Evolutionary conservation across 2,113 vertebrate species (phyloP), one percentile per base, ranked within the genome.

Genomic region (Channa maculata): DNA sequence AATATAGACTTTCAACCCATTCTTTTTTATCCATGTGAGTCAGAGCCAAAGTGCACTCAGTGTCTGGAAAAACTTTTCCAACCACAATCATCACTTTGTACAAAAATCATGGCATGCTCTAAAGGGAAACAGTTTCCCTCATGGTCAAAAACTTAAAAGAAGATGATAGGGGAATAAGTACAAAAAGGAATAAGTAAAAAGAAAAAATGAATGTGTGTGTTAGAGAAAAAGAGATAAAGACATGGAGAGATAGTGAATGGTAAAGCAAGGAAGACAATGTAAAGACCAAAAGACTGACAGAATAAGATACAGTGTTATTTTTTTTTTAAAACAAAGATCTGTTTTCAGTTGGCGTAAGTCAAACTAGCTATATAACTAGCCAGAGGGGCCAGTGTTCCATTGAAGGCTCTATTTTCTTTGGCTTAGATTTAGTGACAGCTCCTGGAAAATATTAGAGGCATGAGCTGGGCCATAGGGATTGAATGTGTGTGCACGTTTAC

Each of bases 381-480:
- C 77, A 3, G 3, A 51, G 69, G 64, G 71, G 73, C 71, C 70
- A 85, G 43, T 49, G 61, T 69, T 83, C 85, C 65, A 75, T 77
- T 83, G 82, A 46, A 79, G 70, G 57, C 64, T 76, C 64, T 74
- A 77, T 90, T 91, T 90, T 75, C 70, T 89, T 87, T 89, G 84
- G 86, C 85, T 69, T 54, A n/a, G 77, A 54, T 67, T 70, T 4
- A 71, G 64, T 77, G 82, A 86, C 78, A 75, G 75, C 87, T 88
- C 57, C 79, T 83, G 83, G 84, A 90, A 91, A 91, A 84, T 80
- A 88, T 83, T 76, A 82, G 63, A 84, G 48, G 57, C 54, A 73
- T 66, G 76, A 83, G 61, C 61, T 46, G 51, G 54, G 63, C 68
- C 71, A 82, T 36, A 52, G 54, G 48, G 68, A 75, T 37, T 60